These are phyloP conservation scores for Biston stratarius DNA, from an alignment of 2,888 invertebrate genomes.

Conservation along the genomic window DNA sequence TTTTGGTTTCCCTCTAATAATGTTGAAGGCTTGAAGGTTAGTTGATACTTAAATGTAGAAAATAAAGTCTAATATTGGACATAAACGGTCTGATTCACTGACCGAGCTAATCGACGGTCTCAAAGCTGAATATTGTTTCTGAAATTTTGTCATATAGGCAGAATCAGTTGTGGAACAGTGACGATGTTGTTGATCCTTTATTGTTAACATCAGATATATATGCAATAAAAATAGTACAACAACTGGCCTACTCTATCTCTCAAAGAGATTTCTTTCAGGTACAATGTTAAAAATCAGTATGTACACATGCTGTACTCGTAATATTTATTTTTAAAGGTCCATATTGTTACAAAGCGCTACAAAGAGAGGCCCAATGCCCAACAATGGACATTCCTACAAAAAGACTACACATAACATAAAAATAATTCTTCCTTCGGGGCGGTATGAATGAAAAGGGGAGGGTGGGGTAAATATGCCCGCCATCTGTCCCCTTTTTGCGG, in stretches of 20 bases:
- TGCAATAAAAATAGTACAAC: no score
- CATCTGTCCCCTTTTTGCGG: conserved; percentile 39
- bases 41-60: background rate
- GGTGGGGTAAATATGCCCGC: conserved; percentile 33
- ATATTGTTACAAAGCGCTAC: conserved; percentile 13
- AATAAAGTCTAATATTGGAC: background rate
- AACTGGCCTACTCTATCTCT: no score
- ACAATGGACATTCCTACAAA: conserved; percentile 25
- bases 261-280: no score
- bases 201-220: no score
- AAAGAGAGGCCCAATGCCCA: conserved; percentile 15
- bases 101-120: background rate
- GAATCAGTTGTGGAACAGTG: no score
- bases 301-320: background rate
- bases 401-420: conserved; percentile 29
- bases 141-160: no score
- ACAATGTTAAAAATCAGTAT: no score
- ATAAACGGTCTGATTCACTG: background rate
- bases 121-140: background rate
- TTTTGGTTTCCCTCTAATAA: background rate
- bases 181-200: no score
- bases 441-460: conserved; percentile 24
- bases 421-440: conserved; percentile 27
- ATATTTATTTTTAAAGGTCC: conserved; percentile 1
- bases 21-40: background rate